phyloP scores from a whole-genome alignment of 2,797 vertebrate genomes.

The Steatocranus sp. region DNA sequence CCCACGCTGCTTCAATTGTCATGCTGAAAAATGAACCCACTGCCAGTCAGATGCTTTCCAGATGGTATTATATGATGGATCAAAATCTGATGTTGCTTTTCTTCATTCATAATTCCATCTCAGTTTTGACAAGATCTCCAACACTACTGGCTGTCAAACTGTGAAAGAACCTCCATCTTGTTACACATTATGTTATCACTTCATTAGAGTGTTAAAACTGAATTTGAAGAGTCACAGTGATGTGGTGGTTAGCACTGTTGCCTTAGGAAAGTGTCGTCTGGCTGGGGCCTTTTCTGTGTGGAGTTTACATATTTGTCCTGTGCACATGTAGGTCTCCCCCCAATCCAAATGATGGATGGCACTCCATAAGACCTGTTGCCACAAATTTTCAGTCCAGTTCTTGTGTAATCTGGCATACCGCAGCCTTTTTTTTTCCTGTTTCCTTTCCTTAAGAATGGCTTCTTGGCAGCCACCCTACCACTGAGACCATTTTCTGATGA shows the following conservation, averaged over 20 bases:
- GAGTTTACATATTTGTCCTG: not conserved
- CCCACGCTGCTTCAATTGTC: not conserved
- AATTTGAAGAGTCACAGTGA: not conserved
- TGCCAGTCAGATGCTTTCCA: not conserved
- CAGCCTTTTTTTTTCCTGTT: not conserved
- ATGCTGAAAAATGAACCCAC: not conserved
- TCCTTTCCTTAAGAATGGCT: not conserved
- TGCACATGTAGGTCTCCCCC: not conserved
- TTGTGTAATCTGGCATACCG: not conserved
- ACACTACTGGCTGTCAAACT: not conserved
- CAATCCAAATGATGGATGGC: not conserved
- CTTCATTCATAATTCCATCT: not conserved
- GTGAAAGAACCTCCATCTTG: not conserved
- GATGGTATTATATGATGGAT: not conserved
- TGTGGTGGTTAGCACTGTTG: not conserved
- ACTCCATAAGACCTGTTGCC: not conserved
- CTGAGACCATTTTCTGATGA: not conserved
- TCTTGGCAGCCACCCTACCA: not conserved
- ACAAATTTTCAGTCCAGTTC: not conserved
- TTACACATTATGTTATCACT: not conserved
- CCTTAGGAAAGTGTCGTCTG: not conserved
- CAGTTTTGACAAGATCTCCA: not conserved
- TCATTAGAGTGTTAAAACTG: not conserved
- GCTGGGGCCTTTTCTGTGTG: not conserved
- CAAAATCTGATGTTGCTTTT: not conserved